phyloP scores from a whole-genome alignment of 2,113 vertebrate species.

The Choloepus hoffmanni region DNA sequence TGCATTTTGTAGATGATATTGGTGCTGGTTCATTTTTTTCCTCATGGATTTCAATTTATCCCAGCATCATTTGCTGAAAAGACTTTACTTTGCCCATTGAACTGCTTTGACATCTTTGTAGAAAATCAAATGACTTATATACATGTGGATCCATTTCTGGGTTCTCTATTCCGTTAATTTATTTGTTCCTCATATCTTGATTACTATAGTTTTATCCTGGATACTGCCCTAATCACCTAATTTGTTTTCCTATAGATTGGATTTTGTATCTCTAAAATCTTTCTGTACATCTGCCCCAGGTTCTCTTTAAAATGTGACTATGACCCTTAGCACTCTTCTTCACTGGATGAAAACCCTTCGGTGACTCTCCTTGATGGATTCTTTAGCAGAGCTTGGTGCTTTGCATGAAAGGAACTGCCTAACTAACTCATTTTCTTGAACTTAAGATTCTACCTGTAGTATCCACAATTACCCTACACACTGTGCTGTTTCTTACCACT shows the following conservation, averaged over 20 bases:
- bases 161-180: background rate
- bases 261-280: background rate
- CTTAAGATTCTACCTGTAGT: background rate
- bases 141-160: background rate
- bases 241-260: background rate
- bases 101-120: background rate
- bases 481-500: background rate
- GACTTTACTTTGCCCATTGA: background rate
- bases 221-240: background rate
- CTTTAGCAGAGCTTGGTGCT: background rate
- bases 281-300: background rate
- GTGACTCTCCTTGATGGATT: background rate
- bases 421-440: background rate
- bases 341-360: background rate
- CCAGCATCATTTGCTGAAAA: background rate
- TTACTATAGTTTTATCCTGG: background rate
- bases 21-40: background rate
- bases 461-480: background rate
- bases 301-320: background rate
- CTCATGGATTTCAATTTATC: conserved; percentile 3
- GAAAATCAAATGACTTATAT: background rate
- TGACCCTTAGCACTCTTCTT: background rate
- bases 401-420: background rate
- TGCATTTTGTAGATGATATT: background rate
- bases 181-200: background rate